Conservation (phyloP, 2,113 vertebrate species). For the Ctenomys sociabilis region DNA sequence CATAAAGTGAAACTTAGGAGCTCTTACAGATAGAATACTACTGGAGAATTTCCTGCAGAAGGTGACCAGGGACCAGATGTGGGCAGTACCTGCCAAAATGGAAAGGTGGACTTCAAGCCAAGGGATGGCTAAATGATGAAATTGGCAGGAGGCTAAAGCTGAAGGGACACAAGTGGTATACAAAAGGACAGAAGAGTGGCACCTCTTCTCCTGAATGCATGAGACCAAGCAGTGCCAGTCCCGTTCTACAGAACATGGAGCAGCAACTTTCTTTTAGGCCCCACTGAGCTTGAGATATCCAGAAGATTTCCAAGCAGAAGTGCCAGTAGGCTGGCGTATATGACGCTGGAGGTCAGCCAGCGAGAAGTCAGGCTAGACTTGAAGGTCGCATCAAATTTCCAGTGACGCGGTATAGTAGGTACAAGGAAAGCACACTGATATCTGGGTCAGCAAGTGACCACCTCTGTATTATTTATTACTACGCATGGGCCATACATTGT, state of each 20-base stretch:
- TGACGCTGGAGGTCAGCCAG: neutral
- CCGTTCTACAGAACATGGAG: neutral
- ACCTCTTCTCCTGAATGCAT: neutral
- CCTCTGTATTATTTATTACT: neutral
- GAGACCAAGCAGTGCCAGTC: neutral
- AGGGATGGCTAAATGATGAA: neutral
- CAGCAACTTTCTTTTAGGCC: neutral
- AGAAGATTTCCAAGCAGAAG: neutral
- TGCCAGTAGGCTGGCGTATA: no score
- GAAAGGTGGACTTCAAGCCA: neutral
- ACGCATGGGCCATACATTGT: fast-evolving
- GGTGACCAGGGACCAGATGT: no score
- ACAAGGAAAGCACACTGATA: neutral
- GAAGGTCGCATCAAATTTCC: neutral
- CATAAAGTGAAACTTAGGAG: no score
- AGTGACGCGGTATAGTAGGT: neutral
- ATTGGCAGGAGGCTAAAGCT: neutral
- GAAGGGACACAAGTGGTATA: neutral
- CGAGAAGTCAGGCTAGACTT: neutral
- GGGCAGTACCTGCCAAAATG: neutral
- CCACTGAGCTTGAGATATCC: neutral
- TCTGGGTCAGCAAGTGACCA: neutral
- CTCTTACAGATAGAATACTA: neutral
- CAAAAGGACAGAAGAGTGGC: neutral
- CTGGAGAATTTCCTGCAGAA: neutral